Evolutionary conservation across 2,113 vertebrate genomes (phyloP).

Genomic region (Gulo gulo): DNA sequence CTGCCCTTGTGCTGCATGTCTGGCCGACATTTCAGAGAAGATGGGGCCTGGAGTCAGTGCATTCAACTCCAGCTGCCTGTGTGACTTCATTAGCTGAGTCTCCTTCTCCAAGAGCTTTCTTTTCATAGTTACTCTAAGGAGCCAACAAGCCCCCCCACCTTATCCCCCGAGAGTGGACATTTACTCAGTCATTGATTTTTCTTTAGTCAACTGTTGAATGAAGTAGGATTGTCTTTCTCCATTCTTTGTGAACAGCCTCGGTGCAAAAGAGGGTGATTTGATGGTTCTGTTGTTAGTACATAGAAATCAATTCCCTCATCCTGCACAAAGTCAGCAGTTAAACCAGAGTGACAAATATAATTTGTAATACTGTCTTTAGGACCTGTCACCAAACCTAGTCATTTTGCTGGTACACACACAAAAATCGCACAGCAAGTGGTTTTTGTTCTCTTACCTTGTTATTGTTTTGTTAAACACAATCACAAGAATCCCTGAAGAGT

Average conservation of each 20-base stretch:
- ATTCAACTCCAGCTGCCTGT: not conserved
- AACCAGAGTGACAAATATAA: not conserved
- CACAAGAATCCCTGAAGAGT: not conserved
- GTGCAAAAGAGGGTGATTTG: not conserved
- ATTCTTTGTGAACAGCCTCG: not conserved
- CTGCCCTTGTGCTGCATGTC: not conserved
- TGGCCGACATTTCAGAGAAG: not conserved
- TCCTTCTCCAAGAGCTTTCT: not conserved
- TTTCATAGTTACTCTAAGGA: not conserved
- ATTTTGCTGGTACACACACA: not conserved
- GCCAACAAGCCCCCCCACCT: not conserved
- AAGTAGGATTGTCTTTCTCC: not conserved
- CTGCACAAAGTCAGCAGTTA: not conserved
- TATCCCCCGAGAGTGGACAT: not conserved
- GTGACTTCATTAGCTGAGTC: not conserved
- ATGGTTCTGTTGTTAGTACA: not conserved
- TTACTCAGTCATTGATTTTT: conserved; percentile 2
- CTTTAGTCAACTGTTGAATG: not conserved
- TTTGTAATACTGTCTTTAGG: not conserved
- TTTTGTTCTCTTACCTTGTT: conserved; percentile 19
- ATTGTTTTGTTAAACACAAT: not conserved
- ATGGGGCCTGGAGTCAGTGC: not conserved
- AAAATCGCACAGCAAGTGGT: not conserved
- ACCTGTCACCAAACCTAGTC: not conserved
- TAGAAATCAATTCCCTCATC: not conserved